phyloP scores from a whole-genome alignment of 2,797 vertebrate species.

The Typhlichthys eigenmanni region DNA sequence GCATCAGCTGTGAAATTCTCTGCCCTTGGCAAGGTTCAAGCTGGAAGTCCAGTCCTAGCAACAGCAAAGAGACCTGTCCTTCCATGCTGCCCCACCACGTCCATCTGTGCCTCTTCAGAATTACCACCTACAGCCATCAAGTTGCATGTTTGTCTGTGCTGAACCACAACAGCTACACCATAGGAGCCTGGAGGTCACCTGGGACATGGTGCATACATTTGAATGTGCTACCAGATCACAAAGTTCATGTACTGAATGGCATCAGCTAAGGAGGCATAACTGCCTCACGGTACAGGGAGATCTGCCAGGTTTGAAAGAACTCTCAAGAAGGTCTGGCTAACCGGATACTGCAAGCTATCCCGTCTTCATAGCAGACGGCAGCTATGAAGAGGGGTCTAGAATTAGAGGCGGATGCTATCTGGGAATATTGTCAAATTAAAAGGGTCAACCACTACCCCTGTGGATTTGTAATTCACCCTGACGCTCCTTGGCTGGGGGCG shows the following conservation, averaged over 20 bases:
- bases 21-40: not conserved
- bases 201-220: slow-evolving; percentile 26
- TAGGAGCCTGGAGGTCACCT: slow-evolving; percentile 11
- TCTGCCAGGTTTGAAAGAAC: no score
- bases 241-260: slow-evolving; percentile 11
- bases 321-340: slow-evolving; percentile 8
- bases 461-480: slow-evolving; percentile 16
- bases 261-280: slow-evolving; percentile 21
- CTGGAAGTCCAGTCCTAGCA: slow-evolving; percentile 15
- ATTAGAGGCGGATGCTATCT: slow-evolving; percentile 12
- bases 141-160: slow-evolving; percentile 21
- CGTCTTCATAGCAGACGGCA: not conserved
- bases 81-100: slow-evolving; percentile 15
- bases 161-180: slow-evolving; percentile 10
- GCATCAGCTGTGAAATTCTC: no score
- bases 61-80: slow-evolving; percentile 7
- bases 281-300: slow-evolving; percentile 16
- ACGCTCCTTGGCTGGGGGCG: slow-evolving; percentile 15
- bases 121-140: slow-evolving; percentile 6
- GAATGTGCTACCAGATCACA: slow-evolving; percentile 14
- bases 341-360: not conserved
- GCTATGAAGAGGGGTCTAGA: slow-evolving; percentile 22
- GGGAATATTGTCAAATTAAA: slow-evolving; percentile 4
- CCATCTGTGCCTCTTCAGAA: slow-evolving; percentile 10
- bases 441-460: slow-evolving; percentile 17